phyloP scores from a whole-genome alignment of 2,888 invertebrate species.

The Leptinotarsa tumamoca region DNA sequence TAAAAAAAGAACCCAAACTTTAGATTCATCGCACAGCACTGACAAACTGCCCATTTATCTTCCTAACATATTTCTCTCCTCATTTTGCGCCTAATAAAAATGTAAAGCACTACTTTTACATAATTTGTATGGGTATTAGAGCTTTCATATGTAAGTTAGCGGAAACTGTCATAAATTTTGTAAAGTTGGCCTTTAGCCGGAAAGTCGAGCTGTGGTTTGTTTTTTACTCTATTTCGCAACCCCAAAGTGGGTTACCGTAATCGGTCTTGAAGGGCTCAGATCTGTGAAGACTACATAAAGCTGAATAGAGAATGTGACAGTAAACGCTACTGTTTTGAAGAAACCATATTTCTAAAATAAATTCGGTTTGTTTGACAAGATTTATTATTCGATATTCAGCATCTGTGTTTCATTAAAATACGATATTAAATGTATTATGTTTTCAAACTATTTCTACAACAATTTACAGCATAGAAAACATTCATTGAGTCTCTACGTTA shows the following conservation, averaged over 20 bases:
- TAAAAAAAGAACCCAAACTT: background rate
- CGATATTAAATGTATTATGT: too few species aligned
- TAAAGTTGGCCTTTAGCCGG: slow-evolving; percentile 31
- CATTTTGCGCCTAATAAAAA: slow-evolving; percentile 63
- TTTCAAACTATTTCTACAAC: too few species aligned
- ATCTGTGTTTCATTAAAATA: too few species aligned
- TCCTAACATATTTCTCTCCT: slow-evolving; percentile 57
- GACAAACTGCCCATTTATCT: slow-evolving; percentile 60
- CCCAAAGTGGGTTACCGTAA: slow-evolving; percentile 26
- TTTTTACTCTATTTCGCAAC: slow-evolving; percentile 21
- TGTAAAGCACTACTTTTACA: slow-evolving; percentile 64
- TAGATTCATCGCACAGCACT: slow-evolving; percentile 5
- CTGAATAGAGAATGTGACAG: background rate
- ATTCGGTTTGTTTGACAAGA: too few species aligned
- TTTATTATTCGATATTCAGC: too few species aligned
- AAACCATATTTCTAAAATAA: too few species aligned
- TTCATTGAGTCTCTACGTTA: too few species aligned
- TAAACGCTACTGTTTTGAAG: too few species aligned
- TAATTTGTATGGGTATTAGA: slow-evolving; percentile 63
- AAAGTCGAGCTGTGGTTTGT: slow-evolving; percentile 23
- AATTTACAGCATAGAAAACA: too few species aligned
- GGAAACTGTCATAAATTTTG: slow-evolving; percentile 42
- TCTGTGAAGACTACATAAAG: background rate
- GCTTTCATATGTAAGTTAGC: slow-evolving; percentile 54
- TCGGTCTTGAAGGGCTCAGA: slow-evolving; percentile 27